Conservation (phyloP, 2,888 invertebrate genomes). For the Cactoblastis cactorum region DNA sequence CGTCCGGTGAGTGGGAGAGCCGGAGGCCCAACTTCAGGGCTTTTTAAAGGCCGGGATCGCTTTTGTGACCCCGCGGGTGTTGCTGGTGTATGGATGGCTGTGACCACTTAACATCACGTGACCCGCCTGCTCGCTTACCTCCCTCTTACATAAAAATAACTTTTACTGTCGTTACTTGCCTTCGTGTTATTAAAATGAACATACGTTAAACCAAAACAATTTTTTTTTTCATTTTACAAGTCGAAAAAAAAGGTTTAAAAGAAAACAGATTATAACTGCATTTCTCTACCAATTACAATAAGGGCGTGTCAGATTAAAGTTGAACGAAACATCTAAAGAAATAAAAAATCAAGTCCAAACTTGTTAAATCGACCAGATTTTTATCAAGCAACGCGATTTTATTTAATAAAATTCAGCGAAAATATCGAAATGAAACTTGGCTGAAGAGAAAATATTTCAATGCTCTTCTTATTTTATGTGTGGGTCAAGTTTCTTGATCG, state of each 20-base stretch:
- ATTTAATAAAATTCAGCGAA: constrained; percentile 42
- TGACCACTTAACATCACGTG: too few species aligned
- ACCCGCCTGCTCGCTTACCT: too few species aligned
- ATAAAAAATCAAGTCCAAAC: constrained; percentile 22
- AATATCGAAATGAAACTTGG: constrained; percentile 52
- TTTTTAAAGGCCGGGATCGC: too few species aligned
- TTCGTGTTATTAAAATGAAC: too few species aligned
- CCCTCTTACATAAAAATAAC: too few species aligned
- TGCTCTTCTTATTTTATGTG: constrained; percentile 37
- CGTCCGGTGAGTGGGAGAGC: too few species aligned
- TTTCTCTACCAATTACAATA: not conserved
- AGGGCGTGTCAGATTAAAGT: not conserved
- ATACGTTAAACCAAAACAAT: not conserved
- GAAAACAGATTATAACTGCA: not conserved
- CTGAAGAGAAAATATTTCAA: constrained; percentile 50
- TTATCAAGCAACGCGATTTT: constrained; percentile 40
- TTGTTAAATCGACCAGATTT: constrained; percentile 24
- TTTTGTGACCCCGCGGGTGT: too few species aligned
- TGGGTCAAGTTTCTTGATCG: constrained; percentile 24
- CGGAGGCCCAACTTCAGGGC: too few species aligned
- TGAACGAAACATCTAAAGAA: not conserved
- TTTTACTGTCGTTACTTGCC: too few species aligned
- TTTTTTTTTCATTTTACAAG: too few species aligned
- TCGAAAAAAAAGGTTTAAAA: too few species aligned
- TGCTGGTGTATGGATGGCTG: too few species aligned